Evolutionary conservation across 2,113 vertebrate species (phyloP), one percentile per base, ranked within the genome.

Genomic region (Agapornis roseicollis): DNA sequence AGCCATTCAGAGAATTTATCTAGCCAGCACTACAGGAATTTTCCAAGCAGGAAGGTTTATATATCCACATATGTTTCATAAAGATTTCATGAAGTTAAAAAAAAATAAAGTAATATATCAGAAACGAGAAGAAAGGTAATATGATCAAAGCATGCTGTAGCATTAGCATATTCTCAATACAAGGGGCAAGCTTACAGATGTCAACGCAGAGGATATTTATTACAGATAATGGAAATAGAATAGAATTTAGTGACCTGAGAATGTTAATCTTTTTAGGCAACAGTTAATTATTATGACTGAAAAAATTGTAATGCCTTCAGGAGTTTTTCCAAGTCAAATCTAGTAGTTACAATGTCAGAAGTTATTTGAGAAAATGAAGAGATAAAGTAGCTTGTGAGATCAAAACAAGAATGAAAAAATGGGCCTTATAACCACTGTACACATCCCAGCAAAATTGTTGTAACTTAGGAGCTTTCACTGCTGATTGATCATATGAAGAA

Each of bases 1-100:
- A 90, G 89, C 47, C 28, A 28, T 84, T 92, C 80, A 64, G 88
- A 89, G 85, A 86, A 85, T 93, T 71, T 85, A 65, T 76, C 53
- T 81, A 92, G 52, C 65, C 52, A 92, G 61, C 72, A 81, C 65
- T 61, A 93, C 37, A 69, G 88, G 88, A 86, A 71, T 87, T 70
- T 92, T 95, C 41, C 77, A 89, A 86, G 52, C 56, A 88, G 47
- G 35, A 71, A 16, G 86, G n/a, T 17, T 64, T 85, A 80, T 88
- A 80, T 77, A 52, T 41, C 79, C 6, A 42, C 24, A n/a, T 77
- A 89, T 25, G 37, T 79, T 96, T 88, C 29, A 84, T 84, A 55
- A 86, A 78, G 23, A 33, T 91, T 85, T 88, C 25, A 70, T 88
- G 33, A 85, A 37, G 46, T 71, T 95, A 39, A 56, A 56, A 74